Evolutionary conservation across 1,140 invertebrate genomes (phyloP).

Genomic region (Dreissena rostriformis): DNA sequence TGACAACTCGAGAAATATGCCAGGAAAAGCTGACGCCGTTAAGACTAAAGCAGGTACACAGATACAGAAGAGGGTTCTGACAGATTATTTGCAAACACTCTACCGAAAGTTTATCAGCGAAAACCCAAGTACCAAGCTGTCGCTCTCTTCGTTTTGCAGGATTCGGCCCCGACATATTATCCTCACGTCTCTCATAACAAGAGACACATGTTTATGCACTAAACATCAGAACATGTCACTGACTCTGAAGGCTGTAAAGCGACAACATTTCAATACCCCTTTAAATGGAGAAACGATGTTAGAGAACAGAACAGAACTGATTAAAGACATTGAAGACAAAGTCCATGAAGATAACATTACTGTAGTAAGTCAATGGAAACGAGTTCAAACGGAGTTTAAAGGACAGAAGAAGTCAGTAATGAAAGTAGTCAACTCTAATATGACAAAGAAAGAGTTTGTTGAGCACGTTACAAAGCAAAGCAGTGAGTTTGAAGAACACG

Average conservation of each 20-base stretch:
- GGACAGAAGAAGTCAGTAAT: constrained; percentile 31
- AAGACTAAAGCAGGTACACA: constrained; percentile 19
- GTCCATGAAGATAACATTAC: background rate
- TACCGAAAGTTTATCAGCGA: constrained; percentile 40
- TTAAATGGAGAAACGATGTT: constrained; percentile 41
- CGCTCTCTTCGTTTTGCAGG: constrained; percentile 32
- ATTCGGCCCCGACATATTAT: constrained; percentile 18
- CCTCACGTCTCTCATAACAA: constrained; percentile 23
- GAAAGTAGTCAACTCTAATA: constrained; percentile 20
- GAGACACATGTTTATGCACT: constrained; percentile 47
- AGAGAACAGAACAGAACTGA: background rate
- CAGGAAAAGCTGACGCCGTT: constrained; percentile 37
- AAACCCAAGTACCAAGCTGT: constrained; percentile 40
- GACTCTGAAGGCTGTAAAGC: constrained; percentile 26
- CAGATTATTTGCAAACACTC: constrained; percentile 27
- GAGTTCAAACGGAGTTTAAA: constrained; percentile 16
- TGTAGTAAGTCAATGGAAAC: constrained; percentile 38
- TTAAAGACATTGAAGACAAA: constrained; percentile 18
- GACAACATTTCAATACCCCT: background rate
- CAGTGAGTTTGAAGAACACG: constrained; percentile 45
- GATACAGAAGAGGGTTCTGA: constrained; percentile 36
- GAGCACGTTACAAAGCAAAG: constrained; percentile 1
- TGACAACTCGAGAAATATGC: constrained; percentile 31
- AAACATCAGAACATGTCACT: constrained; percentile 51
- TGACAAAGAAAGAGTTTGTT: constrained; percentile 30